Evolutionary conservation across 1,140 invertebrate species (phyloP).

Genomic region (Kradibia gibbosae): DNA sequence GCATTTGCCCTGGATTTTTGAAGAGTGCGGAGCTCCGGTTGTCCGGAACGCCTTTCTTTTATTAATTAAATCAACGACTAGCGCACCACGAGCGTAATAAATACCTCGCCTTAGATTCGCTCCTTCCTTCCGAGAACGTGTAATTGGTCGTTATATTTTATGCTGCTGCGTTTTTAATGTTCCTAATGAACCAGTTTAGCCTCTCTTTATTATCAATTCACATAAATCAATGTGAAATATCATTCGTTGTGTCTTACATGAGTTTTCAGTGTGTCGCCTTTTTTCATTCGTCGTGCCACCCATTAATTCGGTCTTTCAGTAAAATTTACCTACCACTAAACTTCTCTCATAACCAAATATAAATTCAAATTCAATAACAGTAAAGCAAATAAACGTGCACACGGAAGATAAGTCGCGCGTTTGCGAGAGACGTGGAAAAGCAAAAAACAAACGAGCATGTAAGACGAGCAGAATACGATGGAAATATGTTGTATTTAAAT

Average conservation of each 20-base stretch:
- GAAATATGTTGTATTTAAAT: not conserved
- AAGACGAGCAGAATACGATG: not conserved
- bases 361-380: slow-evolving; percentile 47
- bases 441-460: not conserved
- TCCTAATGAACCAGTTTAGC: slow-evolving; percentile 40
- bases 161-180: slow-evolving; percentile 6
- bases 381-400: slow-evolving; percentile 27
- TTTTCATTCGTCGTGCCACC: not conserved
- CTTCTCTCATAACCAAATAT: not conserved
- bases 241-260: not conserved
- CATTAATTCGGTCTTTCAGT: slow-evolving; percentile 36
- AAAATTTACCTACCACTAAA: slow-evolving; percentile 36
- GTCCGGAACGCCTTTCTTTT: not conserved
- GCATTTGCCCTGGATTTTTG: not conserved
- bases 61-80: slow-evolving; percentile 1
- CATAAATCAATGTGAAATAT: slow-evolving; percentile 43
- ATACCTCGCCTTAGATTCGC: not conserved
- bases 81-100: not conserved
- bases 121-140: not conserved
- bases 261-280: not conserved
- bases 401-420: not conserved
- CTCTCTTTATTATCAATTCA: slow-evolving; percentile 18
- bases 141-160: not conserved
- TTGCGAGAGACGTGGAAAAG: not conserved
- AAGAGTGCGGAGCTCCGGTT: not conserved